These are phyloP conservation scores for Mythimna lalbum DNA, from an alignment of 2,888 invertebrate species.

Conservation along the genomic window DNA sequence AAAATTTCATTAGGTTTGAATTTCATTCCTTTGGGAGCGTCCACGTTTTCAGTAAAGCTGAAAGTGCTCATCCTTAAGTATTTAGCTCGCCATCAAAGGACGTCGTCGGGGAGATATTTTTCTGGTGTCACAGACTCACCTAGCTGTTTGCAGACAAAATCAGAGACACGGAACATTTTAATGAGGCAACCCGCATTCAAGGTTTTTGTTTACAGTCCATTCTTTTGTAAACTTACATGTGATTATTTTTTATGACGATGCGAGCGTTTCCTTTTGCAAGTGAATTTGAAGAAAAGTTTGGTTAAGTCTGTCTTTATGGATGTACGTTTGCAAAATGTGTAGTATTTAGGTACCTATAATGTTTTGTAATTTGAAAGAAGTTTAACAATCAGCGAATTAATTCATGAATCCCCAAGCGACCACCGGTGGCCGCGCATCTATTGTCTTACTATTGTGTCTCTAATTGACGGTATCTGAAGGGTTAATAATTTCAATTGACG, in stretches of 20 bases:
- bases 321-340: background rate
- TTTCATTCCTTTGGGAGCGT: constrained; percentile 51
- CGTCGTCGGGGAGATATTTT: constrained; percentile 59
- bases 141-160: constrained; percentile 86
- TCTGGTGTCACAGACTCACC: constrained; percentile 63
- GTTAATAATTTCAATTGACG: too few species aligned
- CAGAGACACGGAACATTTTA: constrained; percentile 90
- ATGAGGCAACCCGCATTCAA: constrained; percentile 87
- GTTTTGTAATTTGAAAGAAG: background rate
- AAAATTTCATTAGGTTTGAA: constrained; percentile 44
- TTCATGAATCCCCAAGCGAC: too few species aligned
- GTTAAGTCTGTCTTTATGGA: background rate
- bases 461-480: too few species aligned
- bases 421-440: too few species aligned
- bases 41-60: constrained; percentile 63
- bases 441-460: too few species aligned
- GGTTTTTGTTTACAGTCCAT: constrained; percentile 82
- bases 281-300: constrained; percentile 20
- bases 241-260: constrained; percentile 46
- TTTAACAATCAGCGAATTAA: background rate
- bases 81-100: constrained; percentile 79
- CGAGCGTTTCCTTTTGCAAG: constrained; percentile 32
- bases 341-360: too few species aligned
- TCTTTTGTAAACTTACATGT: constrained; percentile 63
- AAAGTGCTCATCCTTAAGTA: constrained; percentile 70